phyloP scores from a whole-genome alignment of 1,140 invertebrate genomes.

The Leptopilina boulardi region DNA sequence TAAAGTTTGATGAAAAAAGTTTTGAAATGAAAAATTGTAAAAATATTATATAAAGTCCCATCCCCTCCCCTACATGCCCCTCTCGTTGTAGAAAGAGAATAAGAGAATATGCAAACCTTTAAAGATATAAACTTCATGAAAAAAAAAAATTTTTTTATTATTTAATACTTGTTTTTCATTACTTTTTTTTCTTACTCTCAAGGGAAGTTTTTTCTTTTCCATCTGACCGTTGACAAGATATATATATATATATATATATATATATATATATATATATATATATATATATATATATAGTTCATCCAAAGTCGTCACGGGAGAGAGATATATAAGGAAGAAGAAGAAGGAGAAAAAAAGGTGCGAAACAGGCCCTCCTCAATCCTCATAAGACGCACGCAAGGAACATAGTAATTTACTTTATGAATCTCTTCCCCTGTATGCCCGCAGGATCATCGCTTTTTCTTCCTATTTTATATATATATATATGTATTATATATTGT shows the following conservation, averaged over 20 bases:
- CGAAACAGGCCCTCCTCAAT: conserved; percentile 44
- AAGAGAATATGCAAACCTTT: background rate
- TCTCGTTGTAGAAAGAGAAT: too few species aligned
- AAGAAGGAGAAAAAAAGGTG: background rate
- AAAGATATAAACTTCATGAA: background rate
- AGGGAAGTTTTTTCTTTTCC: background rate
- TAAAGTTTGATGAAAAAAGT: conserved; percentile 8
- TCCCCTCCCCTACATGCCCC: too few species aligned
- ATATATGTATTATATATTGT: conserved; percentile 32
- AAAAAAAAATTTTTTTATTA: background rate
- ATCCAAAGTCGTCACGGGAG: conserved; percentile 21
- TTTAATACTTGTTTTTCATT: conserved; percentile 20
- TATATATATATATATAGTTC: too few species aligned
- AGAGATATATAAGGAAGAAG: background rate
- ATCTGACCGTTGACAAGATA: background rate
- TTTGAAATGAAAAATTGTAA: conserved; percentile 11
- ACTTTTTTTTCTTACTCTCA: background rate
- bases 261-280: too few species aligned
- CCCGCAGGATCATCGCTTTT: conserved; percentile 50
- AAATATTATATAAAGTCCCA: conserved; percentile 8
- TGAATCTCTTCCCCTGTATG: conserved; percentile 46
- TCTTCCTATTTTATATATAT: conserved; percentile 47
- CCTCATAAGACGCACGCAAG: conserved; percentile 49
- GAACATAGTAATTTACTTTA: conserved; percentile 56
- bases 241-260: too few species aligned